phyloP scores from a whole-genome alignment of 2,113 vertebrate species.

The Mixornis gularis region DNA sequence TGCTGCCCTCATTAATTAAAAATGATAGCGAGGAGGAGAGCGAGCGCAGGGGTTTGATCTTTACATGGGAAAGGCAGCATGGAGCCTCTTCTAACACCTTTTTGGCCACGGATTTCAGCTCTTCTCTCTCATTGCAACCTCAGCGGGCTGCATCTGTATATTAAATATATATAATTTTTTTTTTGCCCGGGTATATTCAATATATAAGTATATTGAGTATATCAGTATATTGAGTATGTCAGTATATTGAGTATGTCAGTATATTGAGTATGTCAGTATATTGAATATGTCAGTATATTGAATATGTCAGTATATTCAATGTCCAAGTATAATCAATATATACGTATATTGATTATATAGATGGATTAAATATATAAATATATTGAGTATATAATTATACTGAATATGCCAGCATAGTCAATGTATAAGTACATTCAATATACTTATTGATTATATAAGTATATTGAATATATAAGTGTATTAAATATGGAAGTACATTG shows the following conservation, averaged over 20 bases:
- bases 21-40: slow-evolving; percentile 35
- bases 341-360: not conserved
- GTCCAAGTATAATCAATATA: not conserved
- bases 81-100: not conserved
- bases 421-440: too few species aligned
- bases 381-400: too few species aligned
- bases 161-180: too few species aligned
- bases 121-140: not conserved
- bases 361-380: not conserved
- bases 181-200: not conserved
- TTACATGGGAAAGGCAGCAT: not conserved
- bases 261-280: not conserved
- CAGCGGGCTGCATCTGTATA: not conserved
- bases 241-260: accelerated
- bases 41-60: slow-evolving; percentile 33
- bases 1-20: slow-evolving; percentile 63
- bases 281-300: not conserved
- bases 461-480: too few species aligned
- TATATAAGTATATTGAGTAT: not conserved
- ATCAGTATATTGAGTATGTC: not conserved
- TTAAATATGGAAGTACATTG: too few species aligned
- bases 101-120: not conserved
- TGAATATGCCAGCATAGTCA: not conserved
- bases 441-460: not conserved
- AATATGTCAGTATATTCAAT: not conserved